Evolutionary conservation across 1,140 invertebrate genomes (phyloP).

Genomic region (Drosophila bocqueti): DNA sequence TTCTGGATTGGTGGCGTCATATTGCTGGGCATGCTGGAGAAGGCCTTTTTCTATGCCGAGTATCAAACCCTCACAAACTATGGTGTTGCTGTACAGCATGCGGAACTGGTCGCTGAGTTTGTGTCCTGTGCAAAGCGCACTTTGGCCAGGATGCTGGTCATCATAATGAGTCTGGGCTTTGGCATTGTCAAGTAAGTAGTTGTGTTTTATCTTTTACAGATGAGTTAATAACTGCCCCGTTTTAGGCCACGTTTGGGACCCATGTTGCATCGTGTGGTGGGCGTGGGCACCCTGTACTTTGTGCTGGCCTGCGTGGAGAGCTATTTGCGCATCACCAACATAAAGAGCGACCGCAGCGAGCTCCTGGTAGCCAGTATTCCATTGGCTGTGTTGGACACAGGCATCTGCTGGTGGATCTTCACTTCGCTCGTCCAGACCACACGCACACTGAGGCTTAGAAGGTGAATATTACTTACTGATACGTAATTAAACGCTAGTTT

Average conservation of each 20-base stretch:
- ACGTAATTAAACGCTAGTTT: background rate
- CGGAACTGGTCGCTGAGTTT: slow-evolving; percentile 93
- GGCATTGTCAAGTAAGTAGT: slow-evolving; percentile 95
- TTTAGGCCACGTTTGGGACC: slow-evolving; percentile 93
- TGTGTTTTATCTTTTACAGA: background rate
- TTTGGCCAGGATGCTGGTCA: slow-evolving; percentile 95
- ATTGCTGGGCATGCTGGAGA: slow-evolving; percentile 93
- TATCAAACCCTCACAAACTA: slow-evolving; percentile 92
- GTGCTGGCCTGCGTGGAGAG: slow-evolving; percentile 93
- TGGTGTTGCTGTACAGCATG: slow-evolving; percentile 89
- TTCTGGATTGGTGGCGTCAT: slow-evolving; percentile 98
- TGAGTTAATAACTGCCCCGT: background rate
- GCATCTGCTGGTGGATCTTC: slow-evolving; percentile 94
- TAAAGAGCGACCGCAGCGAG: slow-evolving; percentile 89
- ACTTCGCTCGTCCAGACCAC: slow-evolving; percentile 95
- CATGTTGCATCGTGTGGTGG: slow-evolving; percentile 93
- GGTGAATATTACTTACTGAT: slow-evolving; percentile 78
- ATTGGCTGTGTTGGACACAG: slow-evolving; percentile 89
- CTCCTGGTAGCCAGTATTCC: slow-evolving; percentile 91
- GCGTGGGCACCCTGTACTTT: slow-evolving; percentile 93
- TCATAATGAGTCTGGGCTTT: slow-evolving; percentile 97
- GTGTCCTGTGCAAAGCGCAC: slow-evolving; percentile 94
- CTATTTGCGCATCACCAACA: slow-evolving; percentile 90
- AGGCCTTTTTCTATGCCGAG: slow-evolving; percentile 95
- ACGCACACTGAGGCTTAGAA: slow-evolving; percentile 92